These are phyloP conservation scores for Beris chalybata DNA, from an alignment of 2,888 invertebrate genomes.

Conservation along the genomic window DNA sequence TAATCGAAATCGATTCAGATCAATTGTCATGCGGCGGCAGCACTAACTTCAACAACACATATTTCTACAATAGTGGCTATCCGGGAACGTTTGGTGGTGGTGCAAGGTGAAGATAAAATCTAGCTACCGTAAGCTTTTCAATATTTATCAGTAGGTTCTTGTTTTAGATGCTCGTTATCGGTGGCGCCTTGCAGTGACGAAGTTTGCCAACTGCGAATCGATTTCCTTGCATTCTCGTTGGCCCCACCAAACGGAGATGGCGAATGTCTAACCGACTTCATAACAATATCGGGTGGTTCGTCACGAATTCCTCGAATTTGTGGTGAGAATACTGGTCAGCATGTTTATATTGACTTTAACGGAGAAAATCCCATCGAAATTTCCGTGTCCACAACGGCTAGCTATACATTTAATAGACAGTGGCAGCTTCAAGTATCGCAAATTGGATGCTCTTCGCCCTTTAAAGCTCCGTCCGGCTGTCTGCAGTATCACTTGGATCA, in stretches of 20 bases:
- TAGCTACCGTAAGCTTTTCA: not conserved
- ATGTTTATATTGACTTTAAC: slow-evolving; percentile 75
- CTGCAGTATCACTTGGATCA: slow-evolving; percentile 70
- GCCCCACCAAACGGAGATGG: slow-evolving; percentile 76
- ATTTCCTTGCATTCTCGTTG: slow-evolving; percentile 72
- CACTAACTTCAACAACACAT: slow-evolving; percentile 77
- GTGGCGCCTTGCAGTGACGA: slow-evolving; percentile 67
- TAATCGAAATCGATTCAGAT: slow-evolving; percentile 58
- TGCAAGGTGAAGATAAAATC: slow-evolving; percentile 46
- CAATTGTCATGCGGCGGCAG: slow-evolving; percentile 71
- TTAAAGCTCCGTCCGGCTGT: slow-evolving; percentile 75
- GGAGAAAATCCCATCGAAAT: slow-evolving; percentile 69
- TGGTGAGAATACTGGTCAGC: slow-evolving; percentile 80
- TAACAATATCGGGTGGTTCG: slow-evolving; percentile 71
- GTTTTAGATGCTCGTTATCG: slow-evolving; percentile 66
- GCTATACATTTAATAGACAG: slow-evolving; percentile 64
- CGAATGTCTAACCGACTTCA: slow-evolving; percentile 68
- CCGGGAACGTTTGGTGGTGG: slow-evolving; percentile 72
- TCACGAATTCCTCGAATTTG: slow-evolving; percentile 71
- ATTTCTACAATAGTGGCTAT: slow-evolving; percentile 78
- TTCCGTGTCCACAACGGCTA: slow-evolving; percentile 65
- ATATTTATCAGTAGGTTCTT: not conserved
- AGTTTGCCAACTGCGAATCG: slow-evolving; percentile 69
- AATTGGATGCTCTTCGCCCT: slow-evolving; percentile 71
- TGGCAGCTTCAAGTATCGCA: slow-evolving; percentile 78